These are phyloP conservation scores for Dryobates pubescens DNA, from an alignment of 2,797 vertebrate species.

Conservation along the genomic window DNA sequence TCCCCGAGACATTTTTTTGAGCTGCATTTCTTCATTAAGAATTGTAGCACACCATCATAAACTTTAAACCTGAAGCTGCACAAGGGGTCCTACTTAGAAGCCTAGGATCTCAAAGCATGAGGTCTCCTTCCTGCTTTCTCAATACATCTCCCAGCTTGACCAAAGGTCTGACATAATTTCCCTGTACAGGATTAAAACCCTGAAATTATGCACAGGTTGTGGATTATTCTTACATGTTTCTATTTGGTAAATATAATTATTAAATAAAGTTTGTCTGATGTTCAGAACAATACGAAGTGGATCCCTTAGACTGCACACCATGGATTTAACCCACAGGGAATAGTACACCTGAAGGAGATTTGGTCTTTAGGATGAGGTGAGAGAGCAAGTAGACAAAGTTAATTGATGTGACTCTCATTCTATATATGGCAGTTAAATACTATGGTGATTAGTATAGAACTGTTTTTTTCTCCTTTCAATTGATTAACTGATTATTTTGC, in stretches of 20 bases:
- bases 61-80: background rate
- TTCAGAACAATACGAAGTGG: background rate
- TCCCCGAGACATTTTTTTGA: background rate
- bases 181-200: background rate
- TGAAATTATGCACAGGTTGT: background rate
- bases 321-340: background rate
- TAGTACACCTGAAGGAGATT: background rate
- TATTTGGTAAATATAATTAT: background rate
- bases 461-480: constrained; percentile 23
- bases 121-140: background rate
- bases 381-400: constrained; percentile 3
- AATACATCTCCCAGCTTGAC: background rate
- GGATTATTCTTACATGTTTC: background rate
- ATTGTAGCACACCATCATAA: background rate
- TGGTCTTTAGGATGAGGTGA: background rate
- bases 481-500: constrained; percentile 65
- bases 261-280: background rate
- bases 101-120: background rate
- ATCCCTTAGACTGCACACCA: background rate
- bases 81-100: background rate
- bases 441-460: constrained; percentile 29
- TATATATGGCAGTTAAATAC: constrained; percentile 30
- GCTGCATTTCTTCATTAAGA: background rate
- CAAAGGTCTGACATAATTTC: background rate
- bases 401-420: constrained; percentile 30